These are phyloP conservation scores for Toxotes jaculatrix DNA, from an alignment of 2,113 vertebrate genomes.

Conservation along the genomic window DNA sequence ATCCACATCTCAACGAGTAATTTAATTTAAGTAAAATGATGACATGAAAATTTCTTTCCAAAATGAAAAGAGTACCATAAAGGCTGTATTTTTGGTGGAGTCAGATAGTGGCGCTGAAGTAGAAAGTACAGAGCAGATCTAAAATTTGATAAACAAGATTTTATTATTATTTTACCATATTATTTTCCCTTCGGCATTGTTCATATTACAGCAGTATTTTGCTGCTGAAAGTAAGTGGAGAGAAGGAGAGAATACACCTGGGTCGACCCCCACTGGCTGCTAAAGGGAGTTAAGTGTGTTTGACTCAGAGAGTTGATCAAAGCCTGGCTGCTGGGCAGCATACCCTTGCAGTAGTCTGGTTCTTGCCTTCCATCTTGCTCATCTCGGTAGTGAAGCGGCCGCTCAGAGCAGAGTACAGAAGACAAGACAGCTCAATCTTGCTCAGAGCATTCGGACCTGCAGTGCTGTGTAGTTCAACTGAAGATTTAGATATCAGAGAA, in stretches of 20 bases:
- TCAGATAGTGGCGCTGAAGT: background rate
- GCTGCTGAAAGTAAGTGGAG: slow-evolving; percentile 10
- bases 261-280: slow-evolving; percentile 32
- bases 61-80: background rate
- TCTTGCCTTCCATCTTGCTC: slow-evolving; percentile 61
- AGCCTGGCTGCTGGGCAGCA: slow-evolving; percentile 62
- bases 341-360: slow-evolving; percentile 49
- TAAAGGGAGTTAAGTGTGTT: slow-evolving; percentile 59
- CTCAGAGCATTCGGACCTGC: slow-evolving; percentile 12
- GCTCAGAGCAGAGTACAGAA: slow-evolving; percentile 55
- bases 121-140: background rate
- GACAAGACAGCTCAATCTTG: slow-evolving; percentile 40
- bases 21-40: background rate
- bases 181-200: background rate
- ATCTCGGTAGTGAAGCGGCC: slow-evolving; percentile 40
- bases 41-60: background rate
- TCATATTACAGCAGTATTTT: slow-evolving; percentile 6
- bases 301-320: slow-evolving; percentile 69
- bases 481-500: slow-evolving; percentile 56
- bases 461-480: slow-evolving; percentile 14
- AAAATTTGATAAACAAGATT: background rate
- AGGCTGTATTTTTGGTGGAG: background rate
- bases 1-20: background rate
- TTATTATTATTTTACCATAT: background rate
- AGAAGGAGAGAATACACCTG: slow-evolving; percentile 23